These are phyloP conservation scores for Apamea monoglypha DNA, from an alignment of 2,888 invertebrate genomes.

Conservation along the genomic window DNA sequence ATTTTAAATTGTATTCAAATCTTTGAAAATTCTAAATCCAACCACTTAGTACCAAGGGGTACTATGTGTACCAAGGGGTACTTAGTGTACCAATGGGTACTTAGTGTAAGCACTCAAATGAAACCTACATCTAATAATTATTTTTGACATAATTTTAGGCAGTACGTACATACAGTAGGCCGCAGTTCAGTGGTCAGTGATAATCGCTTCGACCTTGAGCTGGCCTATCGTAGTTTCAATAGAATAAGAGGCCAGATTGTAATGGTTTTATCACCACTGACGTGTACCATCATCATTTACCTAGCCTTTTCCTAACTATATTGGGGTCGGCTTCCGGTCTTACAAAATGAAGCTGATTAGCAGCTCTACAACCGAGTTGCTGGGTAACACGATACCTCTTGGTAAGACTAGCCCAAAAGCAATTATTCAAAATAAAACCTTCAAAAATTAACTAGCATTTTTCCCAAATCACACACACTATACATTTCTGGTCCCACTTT, in stretches of 20 bases:
- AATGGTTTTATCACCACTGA: no score
- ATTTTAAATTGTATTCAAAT: not conserved
- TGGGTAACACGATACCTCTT: not conserved
- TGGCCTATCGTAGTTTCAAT: not conserved
- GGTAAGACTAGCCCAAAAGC: not conserved
- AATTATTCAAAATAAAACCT: no score
- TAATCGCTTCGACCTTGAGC: not conserved
- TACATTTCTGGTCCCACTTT: conserved; percentile 7
- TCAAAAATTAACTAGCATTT: not conserved
- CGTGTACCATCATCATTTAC: no score
- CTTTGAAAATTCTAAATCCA: not conserved
- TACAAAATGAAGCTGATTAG: not conserved
- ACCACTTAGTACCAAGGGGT: no score
- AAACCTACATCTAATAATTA: not conserved
- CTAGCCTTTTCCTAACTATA: no score
- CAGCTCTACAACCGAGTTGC: not conserved
- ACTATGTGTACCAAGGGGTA: no score
- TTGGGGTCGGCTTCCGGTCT: not conserved
- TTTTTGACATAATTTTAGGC: not conserved
- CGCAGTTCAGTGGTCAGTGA: not conserved
- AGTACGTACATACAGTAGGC: not conserved
- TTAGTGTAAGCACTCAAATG: no score
- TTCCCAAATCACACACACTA: conserved; percentile 2
- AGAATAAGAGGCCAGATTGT: no score
- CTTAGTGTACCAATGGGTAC: no score